Base-by-base conservation (phyloP, 2,797 vertebrate species). In the Caiman crocodilus region DNA sequence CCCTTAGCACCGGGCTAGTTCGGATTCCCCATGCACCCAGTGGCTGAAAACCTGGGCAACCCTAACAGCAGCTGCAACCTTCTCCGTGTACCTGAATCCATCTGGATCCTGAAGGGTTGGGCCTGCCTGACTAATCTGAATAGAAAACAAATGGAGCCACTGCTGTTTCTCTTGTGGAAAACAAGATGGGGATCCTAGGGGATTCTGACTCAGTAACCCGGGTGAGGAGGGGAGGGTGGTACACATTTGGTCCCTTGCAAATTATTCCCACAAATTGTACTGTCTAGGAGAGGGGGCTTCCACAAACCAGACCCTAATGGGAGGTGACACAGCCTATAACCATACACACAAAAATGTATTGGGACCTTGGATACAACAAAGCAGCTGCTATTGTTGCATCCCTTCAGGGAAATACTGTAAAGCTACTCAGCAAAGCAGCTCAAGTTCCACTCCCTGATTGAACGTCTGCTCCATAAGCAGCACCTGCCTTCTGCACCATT, bases 401-500 rank as follows among this genome's bases (percentile, higher is more conserved):
- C 42, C 42, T 50, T 9, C 42, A 50, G 9, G 42, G 9, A 50
- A 50, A 50, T 50, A 50, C 42, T 50, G 42, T 50, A 50, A 50
- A 50, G 42, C 42, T 50, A 10, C 42, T 10, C 42, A 50, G 42
- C 42, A 50, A 35, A 50, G 69, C 7, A 73, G 23, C 21, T 50
- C 69, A 50, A 26, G 23, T 73, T 73, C 69, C 7, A 18, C 32
- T 61, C 58, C 32, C 60, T 26, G 61, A 50, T 25, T 78, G 32
- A 32, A 63, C 20, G 8, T 17, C 55, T 57, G 14, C 16, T 21
- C 21, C 8, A 0, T 4, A 57, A 88, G 60, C 82, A 30, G 32
- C 84, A 65, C 23, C 65, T 61, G 56, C 50, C 90, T 79, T 50
- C 30, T 90, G 60, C 71, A 50, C 74, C 92, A 92, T 87, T 79